Evolutionary conservation across 2,113 vertebrate species (phyloP), one percentile per base, ranked within the genome.

Genomic region (Colistium nudipinnis): DNA sequence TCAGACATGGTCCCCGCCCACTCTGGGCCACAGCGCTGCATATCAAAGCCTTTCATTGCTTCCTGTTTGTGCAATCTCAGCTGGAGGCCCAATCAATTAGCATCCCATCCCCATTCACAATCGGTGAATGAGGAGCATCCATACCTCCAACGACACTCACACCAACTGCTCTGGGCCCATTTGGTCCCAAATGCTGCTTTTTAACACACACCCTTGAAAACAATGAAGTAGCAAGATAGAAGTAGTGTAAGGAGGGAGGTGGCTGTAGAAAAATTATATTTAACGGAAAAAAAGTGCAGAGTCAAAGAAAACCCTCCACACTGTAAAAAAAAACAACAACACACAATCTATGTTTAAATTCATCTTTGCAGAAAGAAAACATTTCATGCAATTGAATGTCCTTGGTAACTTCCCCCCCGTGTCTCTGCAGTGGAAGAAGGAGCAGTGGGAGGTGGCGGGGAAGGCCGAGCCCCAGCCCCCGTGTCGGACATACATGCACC

Each of bases 381-480:
- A n/a, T n/a, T n/a, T n/a, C n/a, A n/a, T n/a, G n/a, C n/a, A n/a
- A n/a, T n/a, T n/a, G n/a, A n/a, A n/a, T n/a, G n/a, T n/a, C n/a
- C n/a, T n/a, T n/a, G n/a, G n/a, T n/a, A n/a, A n/a, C n/a, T 71
- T 22, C 12, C 44, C 39, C 45, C 30, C 4, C 3, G 2, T 74
- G 11, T 72, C 72, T 87, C 72, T 78, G 30, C 41, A 96, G 95
- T 96, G 96, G 96, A 96, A 94, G 78, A 96, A 95, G 83, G 90
- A 95, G 51, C 92, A 93, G 75, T 96, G 96, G 96, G 95, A 96
- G 69, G 88, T 94, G 2, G 93, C 94, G 0, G 95, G 95, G 6
- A 95, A 95, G 77, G 93, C 95, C 1, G 95, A 96, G 78, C 95
- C 95, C 0, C 95, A 94, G 83, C 95, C 94, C 38, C 94, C 93